phyloP scores from a whole-genome alignment of 1,140 invertebrate species.

The Mesaphorura yosii region DNA sequence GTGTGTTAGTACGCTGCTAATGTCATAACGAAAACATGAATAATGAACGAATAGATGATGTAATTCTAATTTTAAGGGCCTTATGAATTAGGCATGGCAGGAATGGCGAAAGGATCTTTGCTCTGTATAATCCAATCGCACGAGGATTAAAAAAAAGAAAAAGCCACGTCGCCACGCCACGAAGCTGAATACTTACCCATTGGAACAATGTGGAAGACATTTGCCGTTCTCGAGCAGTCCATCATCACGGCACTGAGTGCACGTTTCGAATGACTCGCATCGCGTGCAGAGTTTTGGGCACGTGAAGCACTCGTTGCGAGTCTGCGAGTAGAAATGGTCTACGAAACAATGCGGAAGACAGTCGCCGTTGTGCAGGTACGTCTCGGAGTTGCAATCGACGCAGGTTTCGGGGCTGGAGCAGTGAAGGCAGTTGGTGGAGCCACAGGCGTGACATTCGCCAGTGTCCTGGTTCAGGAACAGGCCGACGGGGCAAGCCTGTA shows the following conservation, averaged over 20 bases:
- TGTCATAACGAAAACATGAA: no score
- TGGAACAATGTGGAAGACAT: constrained; percentile 27
- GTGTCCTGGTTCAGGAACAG: constrained; percentile 15
- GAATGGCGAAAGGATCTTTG: no score
- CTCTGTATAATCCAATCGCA: no score
- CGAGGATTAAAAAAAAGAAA: no score
- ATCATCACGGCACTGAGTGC: constrained; percentile 53
- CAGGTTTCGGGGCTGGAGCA: constrained; percentile 54
- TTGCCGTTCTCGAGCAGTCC: constrained; percentile 21
- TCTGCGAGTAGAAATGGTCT: constrained; percentile 12
- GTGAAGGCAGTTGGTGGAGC: constrained; percentile 48
- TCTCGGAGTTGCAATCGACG: constrained; percentile 50
- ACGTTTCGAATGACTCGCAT: constrained; percentile 51
- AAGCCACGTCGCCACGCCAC: no score
- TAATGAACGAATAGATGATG: no score
- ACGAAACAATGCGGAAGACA: constrained; percentile 21
- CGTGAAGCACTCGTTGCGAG: constrained; percentile 23
- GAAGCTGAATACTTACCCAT: constrained; percentile 28
- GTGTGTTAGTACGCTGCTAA: background rate
- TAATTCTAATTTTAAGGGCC: no score
- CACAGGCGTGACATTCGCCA: constrained; percentile 23
- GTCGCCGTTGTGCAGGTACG: constrained; percentile 11
- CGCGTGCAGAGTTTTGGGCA: constrained; percentile 48
- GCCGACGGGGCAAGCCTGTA: constrained; percentile 20
- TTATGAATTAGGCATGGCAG: no score